These are phyloP conservation scores for Platysteira castanea DNA, from an alignment of 2,113 vertebrate species.

Conservation along the genomic window DNA sequence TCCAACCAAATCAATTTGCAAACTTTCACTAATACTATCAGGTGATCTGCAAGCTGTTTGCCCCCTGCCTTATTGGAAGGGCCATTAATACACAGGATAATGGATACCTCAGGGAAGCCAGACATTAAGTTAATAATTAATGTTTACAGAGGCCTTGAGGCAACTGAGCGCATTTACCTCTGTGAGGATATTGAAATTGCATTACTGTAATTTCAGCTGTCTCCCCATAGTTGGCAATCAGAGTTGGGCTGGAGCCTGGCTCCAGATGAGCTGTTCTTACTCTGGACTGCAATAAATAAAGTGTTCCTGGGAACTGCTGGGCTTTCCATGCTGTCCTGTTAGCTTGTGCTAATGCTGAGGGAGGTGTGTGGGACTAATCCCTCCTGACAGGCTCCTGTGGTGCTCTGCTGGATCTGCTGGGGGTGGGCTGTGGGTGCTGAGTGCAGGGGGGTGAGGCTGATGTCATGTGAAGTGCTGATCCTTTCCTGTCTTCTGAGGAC, in stretches of 20 bases:
- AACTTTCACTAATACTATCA: constrained; percentile 64
- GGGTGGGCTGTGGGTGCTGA: rapidly evolving
- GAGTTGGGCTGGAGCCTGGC: not conserved
- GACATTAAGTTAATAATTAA: constrained; percentile 70
- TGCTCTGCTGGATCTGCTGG: not conserved
- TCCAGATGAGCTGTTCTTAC: not conserved
- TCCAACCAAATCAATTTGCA: constrained; percentile 71
- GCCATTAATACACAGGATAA: constrained; percentile 61
- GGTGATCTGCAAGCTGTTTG: constrained; percentile 70
- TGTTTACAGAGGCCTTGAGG: constrained; percentile 64
- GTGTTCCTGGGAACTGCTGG: not conserved
- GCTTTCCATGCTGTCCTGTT: not conserved
- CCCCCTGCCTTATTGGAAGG: constrained; percentile 44
- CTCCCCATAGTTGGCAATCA: not conserved
- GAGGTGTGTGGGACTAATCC: not conserved
- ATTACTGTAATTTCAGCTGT: constrained; percentile 2
- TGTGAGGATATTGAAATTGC: constrained; percentile 9
- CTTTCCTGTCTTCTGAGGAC: not conserved
- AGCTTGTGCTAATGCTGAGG: not conserved
- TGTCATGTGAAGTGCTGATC: not conserved
- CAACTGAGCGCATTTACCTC: constrained; percentile 62
- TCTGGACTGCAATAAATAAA: not conserved
- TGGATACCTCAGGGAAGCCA: constrained; percentile 60
- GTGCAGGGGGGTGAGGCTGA: not conserved
- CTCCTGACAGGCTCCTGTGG: not conserved